Base-by-base conservation (phyloP, 2,113 vertebrate genomes). In the Pionites leucogaster region DNA sequence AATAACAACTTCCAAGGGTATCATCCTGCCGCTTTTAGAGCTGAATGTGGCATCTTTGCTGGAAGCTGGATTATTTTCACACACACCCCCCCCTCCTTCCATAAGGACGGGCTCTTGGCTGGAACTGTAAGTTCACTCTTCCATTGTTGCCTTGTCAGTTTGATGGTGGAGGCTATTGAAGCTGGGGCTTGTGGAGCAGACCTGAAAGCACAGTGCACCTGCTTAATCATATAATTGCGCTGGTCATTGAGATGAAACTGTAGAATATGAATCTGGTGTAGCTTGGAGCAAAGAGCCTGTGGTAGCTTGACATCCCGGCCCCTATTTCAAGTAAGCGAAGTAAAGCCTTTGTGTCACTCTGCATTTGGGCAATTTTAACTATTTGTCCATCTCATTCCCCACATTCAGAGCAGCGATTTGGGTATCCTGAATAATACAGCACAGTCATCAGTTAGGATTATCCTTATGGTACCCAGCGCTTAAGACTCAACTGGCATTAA, bases 151-250 rank as follows among this genome's bases (percentile, higher is more conserved):
- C 67, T 60, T 69, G 64, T 79, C 71, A 12, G 55, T 72, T 81
- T 74, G 80, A 70, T 11, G 12, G 35, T 4, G 2, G 50, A 60
- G 60, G 28, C 80, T 78, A n/a, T 74, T 67, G 69, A 85, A 75
- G 70, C 90, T 50, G 3, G 10, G 65, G 39, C 67, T 96, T 17
- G 49, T 74, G 0, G 6, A 33, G 13, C 68, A 60, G 86, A 55
- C 82, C 88, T 84, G 85, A 77, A 82, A 93, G 52, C 49, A 1
- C 10, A 2, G 24, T 76, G 89, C 91, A 95, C 94, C 93, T 96
- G 92, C 87, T 95, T 71, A 52, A 83, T 82, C 74, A 13, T 86
- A 27, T 93, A 93, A 93, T 86, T 90, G 80, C 33, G 3, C 18
- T 7, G 3, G 22, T 69, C 57, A 2, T 20, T 76, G 86, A 77